These are phyloP conservation scores for Hypotaenidia philippensis DNA, from an alignment of 2,797 vertebrate genomes.

Conservation along the genomic window DNA sequence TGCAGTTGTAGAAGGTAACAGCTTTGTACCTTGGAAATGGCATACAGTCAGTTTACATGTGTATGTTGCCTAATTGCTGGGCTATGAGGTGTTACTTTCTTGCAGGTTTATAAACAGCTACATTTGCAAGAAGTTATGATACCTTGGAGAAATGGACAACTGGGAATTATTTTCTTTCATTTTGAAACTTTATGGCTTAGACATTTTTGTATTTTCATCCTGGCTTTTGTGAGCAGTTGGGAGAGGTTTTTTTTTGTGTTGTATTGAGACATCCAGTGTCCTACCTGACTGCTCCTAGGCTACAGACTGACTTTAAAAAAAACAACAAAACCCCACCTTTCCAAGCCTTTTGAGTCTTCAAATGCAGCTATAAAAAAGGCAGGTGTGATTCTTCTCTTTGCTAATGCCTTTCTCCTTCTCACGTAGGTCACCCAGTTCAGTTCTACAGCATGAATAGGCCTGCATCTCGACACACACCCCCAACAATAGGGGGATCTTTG, in stretches of 20 bases:
- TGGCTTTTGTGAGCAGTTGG: not conserved
- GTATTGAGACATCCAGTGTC: not conserved
- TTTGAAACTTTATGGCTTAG: not conserved
- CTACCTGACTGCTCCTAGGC: not conserved
- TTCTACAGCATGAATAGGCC: conserved; percentile 99
- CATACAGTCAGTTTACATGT: not conserved
- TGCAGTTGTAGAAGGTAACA: not conserved
- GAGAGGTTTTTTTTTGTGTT: not conserved
- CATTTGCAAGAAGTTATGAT: not conserved
- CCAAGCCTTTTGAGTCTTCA: not conserved
- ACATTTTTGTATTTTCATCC: not conserved
- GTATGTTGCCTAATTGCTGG: not conserved
- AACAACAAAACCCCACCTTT: not conserved
- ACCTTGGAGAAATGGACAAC: not conserved
- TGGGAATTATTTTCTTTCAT: not conserved
- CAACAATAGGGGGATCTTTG: conserved; percentile 93
- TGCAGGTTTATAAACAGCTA: not conserved
- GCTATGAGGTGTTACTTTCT: not conserved
- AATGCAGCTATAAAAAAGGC: not conserved
- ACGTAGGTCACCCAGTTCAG: conserved; percentile 90
- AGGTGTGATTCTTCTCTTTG: not conserved
- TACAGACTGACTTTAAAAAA: not conserved
- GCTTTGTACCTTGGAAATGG: not conserved
- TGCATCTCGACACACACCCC: conserved; percentile 85
- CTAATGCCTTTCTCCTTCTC: not conserved